Conservation (phyloP, 2,113 vertebrate species). For the Vidua macroura region DNA sequence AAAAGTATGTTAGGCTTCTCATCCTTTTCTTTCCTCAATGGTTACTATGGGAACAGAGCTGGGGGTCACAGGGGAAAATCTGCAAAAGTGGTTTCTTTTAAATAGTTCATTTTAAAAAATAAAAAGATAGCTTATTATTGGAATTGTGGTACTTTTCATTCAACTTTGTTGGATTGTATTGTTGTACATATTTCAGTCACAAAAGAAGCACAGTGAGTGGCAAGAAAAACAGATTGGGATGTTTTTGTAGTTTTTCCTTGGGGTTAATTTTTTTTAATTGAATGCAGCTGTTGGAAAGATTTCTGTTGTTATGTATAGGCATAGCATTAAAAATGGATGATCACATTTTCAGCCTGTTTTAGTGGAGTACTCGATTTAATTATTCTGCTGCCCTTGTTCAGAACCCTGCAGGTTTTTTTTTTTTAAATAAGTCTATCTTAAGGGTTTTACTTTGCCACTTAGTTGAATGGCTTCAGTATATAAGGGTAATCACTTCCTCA, state of each 20-base stretch:
- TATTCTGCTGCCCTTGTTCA: constrained; percentile 35
- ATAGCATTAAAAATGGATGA: constrained; percentile 48
- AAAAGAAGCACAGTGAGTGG: constrained; percentile 51
- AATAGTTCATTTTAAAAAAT: constrained; percentile 28
- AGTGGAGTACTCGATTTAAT: constrained; percentile 23
- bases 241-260: constrained; percentile 57
- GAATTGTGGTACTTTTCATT: constrained; percentile 56
- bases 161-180: constrained; percentile 43
- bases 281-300: constrained; percentile 63
- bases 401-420: background rate
- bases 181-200: constrained; percentile 32
- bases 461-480: background rate
- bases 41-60: constrained; percentile 66
- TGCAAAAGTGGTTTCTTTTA: constrained; percentile 51
- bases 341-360: constrained; percentile 40
- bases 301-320: constrained; percentile 46
- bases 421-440: background rate
- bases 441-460: background rate
- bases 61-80: constrained; percentile 50
- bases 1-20: constrained; percentile 34
- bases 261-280: constrained; percentile 75
- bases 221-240: constrained; percentile 58
- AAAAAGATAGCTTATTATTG: constrained; percentile 21
- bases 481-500: background rate
- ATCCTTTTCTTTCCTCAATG: constrained; percentile 47